These are phyloP conservation scores for Sternotherus odoratus DNA, from an alignment of 2,797 vertebrate genomes.

Conservation along the genomic window DNA sequence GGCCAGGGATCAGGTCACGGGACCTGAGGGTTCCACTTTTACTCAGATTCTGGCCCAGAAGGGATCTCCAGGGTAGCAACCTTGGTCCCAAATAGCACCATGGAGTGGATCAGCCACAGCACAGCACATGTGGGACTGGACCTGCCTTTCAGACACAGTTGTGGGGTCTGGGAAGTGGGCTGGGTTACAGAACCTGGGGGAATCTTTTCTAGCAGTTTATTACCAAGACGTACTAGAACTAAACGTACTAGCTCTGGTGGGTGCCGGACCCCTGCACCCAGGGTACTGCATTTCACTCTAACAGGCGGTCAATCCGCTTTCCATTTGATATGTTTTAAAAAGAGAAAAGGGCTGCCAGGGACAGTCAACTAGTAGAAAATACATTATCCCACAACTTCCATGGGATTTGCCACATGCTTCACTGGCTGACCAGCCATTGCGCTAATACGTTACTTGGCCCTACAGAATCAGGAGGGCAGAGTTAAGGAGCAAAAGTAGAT, in stretches of 20 bases:
- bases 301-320: background rate
- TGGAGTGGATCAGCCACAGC: fast-evolving
- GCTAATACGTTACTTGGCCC: background rate
- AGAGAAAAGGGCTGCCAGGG: background rate
- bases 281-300: background rate
- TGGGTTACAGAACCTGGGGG: background rate
- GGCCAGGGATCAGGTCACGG: fast-evolving
- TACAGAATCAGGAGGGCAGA: background rate
- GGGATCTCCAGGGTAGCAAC: background rate
- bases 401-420: background rate
- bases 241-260: background rate
- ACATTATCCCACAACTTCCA: background rate
- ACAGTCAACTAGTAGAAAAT: background rate
- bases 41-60: fast-evolving
- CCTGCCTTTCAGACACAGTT: background rate
- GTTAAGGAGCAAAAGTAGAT: background rate
- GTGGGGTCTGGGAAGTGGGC: background rate
- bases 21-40: fast-evolving
- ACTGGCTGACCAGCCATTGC: too few relatives aligned
- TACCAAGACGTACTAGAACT: background rate
- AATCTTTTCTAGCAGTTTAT: background rate
- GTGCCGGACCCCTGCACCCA: background rate
- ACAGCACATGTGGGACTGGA: fast-evolving
- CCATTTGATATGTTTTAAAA: background rate
- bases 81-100: background rate